Evolutionary conservation across 2,113 vertebrate genomes (phyloP), one percentile per base, ranked within the genome.

Genomic region (Sander vitreus): DNA sequence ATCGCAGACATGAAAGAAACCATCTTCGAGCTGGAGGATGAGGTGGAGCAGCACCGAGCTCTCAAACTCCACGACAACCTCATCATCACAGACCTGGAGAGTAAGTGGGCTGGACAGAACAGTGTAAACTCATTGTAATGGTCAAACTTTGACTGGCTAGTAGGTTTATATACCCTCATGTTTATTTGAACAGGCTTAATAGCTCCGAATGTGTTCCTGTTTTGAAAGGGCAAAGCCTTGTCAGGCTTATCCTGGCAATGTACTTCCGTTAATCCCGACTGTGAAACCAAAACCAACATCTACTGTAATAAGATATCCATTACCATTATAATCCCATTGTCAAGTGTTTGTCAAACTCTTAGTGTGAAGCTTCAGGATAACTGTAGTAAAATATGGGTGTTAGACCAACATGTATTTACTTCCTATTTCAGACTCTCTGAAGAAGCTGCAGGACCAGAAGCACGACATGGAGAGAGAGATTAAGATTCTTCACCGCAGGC

Each of bases 1-100:
- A 95, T 97, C 54, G 96, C 94, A 0, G 97, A 98, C 91, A 98
- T 99, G 97, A 99, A 99, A 86, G 97, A 99, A 89, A 98, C 97
- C 5, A 98, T 99, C 90, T 99, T 98, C 80, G 98, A 99, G 89
- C 84, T 99, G 90, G 98, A 99, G 89, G 98, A 99, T 30, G 97
- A 99, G 92, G 97, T 99, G 21, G 98, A 99, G 59, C 98, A 99
- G 88, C 97, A 99, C 68, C 95, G 97, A 60, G 97, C 97, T 12
- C 96, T 99, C 30, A 99, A 99, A 65, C 97, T 99, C 39, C 98
- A 99, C 0, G 97, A 99, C 94, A 98, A 99, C 91, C 97, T 99
- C 85, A 96, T 99, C 68, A 97, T 99, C 87, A 97, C 97, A 1
- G 98, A 99, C 84, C 86, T 99, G 2, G 97, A 98, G 91, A 99